A percentile compares a stretch with the other conserved stretches of the same genome.
These are phyloP conservation scores for Bombus terrestris DNA, from an alignment of 1,140 invertebrate genomes.

Conservation along the genomic window DNA sequence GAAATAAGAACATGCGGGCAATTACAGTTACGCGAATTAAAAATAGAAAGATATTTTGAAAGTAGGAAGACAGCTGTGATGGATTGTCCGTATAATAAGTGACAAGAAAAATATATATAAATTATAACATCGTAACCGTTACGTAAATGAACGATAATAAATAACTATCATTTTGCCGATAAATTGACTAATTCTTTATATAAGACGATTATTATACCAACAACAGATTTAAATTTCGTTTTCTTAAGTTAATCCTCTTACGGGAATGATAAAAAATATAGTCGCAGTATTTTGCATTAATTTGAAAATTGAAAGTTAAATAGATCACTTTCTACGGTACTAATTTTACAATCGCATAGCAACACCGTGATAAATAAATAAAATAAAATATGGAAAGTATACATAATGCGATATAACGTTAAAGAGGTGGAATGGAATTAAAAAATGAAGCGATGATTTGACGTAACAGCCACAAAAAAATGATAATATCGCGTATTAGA, in stretches of 20 bases:
- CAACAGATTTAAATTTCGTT: not conserved
- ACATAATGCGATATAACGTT: not conserved
- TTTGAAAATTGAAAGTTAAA: not conserved
- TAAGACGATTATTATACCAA: not conserved
- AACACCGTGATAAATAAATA: not conserved
- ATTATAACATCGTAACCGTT: no score
- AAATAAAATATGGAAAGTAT: not conserved
- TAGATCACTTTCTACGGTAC: not conserved
- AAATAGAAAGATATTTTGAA: conserved; percentile 16
- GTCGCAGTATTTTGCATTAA: not conserved
- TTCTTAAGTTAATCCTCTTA: not conserved
- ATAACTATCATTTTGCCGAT: not conserved
- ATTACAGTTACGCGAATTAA: conserved; percentile 47
- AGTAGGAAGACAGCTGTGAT: not conserved
- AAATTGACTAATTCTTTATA: not conserved
- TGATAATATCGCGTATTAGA: no score
- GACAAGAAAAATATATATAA: no score
- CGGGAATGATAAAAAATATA: no score
- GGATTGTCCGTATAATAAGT: no score
- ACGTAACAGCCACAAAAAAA: no score
- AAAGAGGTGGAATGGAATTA: not conserved
- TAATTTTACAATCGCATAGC: not conserved
- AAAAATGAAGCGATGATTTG: no score
- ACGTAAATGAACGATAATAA: no score
- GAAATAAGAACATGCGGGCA: conserved; percentile 42